Evolutionary conservation across 2,888 invertebrate species (phyloP).

Genomic region (Seira sanloemensis): DNA sequence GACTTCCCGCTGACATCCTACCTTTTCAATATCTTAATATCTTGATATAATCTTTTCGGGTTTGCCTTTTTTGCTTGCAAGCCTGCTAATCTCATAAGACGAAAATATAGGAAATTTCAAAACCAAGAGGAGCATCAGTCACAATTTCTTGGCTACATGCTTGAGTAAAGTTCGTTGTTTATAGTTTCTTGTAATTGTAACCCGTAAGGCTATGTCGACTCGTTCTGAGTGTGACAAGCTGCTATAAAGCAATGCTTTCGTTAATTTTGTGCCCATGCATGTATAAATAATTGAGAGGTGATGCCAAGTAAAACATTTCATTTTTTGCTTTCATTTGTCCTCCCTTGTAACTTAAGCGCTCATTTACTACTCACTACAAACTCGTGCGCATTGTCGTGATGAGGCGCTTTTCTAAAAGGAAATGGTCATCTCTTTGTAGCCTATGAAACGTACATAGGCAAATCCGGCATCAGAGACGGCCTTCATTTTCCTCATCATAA

Average conservation of each 20-base stretch:
- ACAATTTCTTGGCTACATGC: not conserved
- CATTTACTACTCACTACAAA: not conserved
- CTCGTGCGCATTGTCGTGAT: constrained; percentile 25
- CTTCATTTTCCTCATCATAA: not conserved
- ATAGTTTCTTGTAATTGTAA: too few relatives aligned
- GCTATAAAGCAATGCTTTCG: too few relatives aligned
- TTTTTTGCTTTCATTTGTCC: constrained; percentile 53
- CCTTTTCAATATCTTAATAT: constrained; percentile 15
- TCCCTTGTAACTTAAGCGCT: constrained; percentile 30
- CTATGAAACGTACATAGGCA: too few relatives aligned
- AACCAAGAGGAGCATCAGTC: too few relatives aligned
- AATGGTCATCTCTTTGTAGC: not conserved
- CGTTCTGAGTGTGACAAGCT: too few relatives aligned
- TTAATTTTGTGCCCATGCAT: too few relatives aligned
- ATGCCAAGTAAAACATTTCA: constrained; percentile 33
- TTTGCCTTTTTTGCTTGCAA: not conserved
- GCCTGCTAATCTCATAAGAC: too few relatives aligned
- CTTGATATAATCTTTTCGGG: not conserved
- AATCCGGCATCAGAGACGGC: not conserved
- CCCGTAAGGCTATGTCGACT: too few relatives aligned
- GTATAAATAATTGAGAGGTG: not conserved
- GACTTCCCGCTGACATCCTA: constrained; percentile 24
- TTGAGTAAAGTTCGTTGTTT: not conserved
- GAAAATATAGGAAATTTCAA: too few relatives aligned
- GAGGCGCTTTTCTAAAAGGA: not conserved